Percentiles rank a stretch among this genome's conserved stretches.
Evolutionary conservation across 1,140 invertebrate species (phyloP).

Genomic region (Euwallacea similis): DNA sequence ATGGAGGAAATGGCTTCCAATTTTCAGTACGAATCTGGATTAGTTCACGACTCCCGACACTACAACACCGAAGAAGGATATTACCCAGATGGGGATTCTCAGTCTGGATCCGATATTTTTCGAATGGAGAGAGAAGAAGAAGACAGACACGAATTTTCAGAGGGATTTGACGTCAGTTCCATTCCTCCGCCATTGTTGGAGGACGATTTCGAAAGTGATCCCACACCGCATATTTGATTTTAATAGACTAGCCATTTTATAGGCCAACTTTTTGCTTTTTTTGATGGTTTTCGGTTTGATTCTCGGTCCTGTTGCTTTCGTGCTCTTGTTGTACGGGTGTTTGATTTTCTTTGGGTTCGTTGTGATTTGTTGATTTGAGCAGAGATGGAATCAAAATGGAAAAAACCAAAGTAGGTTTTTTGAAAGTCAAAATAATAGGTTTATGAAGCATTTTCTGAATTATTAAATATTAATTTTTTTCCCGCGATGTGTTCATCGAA

Average conservation of each 20-base stretch:
- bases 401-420: too few relatives aligned
- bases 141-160: conserved; percentile 54
- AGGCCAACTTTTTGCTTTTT: conserved; percentile 36
- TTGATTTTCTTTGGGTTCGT: conserved; percentile 40
- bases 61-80: conserved; percentile 60
- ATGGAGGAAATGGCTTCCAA: conserved; percentile 49
- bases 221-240: conserved; percentile 55
- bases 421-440: too few relatives aligned
- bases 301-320: conserved; percentile 31
- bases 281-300: conserved; percentile 37
- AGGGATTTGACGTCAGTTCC: conserved; percentile 67
- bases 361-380: conserved; percentile 27
- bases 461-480: too few relatives aligned
- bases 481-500: too few relatives aligned
- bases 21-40: conserved; percentile 51
- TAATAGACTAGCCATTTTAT: conserved; percentile 44
- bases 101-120: conserved; percentile 58
- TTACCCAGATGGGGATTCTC: conserved; percentile 66
- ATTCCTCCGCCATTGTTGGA: conserved; percentile 67
- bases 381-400: too few relatives aligned
- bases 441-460: too few relatives aligned
- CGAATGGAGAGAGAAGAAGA: conserved; percentile 61
- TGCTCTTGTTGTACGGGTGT: conserved; percentile 36
- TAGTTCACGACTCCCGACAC: conserved; percentile 57
- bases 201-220: conserved; percentile 64